Evolutionary conservation across 2,797 vertebrate genomes (phyloP).

Genomic region (Gambusia yucatana): DNA sequence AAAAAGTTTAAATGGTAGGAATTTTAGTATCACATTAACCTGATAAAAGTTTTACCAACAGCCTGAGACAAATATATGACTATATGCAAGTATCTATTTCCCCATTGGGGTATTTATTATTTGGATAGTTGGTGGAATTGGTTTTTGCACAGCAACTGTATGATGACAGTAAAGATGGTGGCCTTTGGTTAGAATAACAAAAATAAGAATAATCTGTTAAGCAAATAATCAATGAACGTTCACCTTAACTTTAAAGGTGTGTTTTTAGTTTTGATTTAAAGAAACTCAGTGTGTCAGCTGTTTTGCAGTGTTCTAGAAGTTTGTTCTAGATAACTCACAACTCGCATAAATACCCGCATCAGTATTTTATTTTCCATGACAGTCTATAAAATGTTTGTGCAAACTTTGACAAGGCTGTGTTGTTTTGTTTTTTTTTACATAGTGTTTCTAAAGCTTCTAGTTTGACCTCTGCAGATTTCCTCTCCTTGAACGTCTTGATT

Average conservation of each 20-base stretch:
- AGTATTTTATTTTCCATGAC: background rate
- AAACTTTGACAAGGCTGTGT: background rate
- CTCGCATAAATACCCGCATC: background rate
- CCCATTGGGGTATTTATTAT: background rate
- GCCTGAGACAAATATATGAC: background rate
- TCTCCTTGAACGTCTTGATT: conserved; percentile 16
- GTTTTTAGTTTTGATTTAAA: too few relatives aligned
- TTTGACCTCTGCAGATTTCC: conserved; percentile 1
- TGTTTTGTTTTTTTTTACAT: background rate
- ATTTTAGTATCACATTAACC: background rate
- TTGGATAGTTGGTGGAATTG: background rate
- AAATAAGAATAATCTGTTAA: too few relatives aligned
- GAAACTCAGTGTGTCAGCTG: too few relatives aligned
- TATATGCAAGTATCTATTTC: background rate
- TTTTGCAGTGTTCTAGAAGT: too few relatives aligned
- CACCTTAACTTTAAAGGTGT: too few relatives aligned
- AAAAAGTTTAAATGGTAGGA: background rate
- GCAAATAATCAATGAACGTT: too few relatives aligned
- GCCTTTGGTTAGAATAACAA: background rate
- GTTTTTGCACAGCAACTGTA: too few relatives aligned
- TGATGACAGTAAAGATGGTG: background rate
- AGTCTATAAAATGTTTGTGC: background rate
- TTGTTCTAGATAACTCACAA: too few relatives aligned
- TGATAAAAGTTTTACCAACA: background rate
- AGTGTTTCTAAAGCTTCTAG: conserved; percentile 4